Evolutionary conservation across 2,888 invertebrate genomes (phyloP).

Genomic region (Pammene aurita): DNA sequence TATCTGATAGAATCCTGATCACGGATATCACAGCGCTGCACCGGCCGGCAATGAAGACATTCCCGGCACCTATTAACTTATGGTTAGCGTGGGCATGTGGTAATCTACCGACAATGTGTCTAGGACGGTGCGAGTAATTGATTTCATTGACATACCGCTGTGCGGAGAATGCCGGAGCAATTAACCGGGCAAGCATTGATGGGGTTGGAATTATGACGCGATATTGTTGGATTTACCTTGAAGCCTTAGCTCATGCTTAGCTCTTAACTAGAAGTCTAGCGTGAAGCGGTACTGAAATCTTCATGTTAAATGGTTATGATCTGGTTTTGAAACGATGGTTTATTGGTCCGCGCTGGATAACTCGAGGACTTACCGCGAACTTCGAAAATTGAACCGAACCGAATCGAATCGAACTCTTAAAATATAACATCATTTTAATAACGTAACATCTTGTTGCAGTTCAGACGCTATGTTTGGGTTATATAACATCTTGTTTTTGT

Average conservation of each 20-base stretch:
- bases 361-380: no score
- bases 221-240: background rate
- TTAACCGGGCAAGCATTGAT: slow-evolving; percentile 71
- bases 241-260: background rate
- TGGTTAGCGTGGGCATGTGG: slow-evolving; percentile 21
- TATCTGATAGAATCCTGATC: background rate
- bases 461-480: no score
- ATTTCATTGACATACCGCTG: slow-evolving; percentile 75
- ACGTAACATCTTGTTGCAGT: no score
- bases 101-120: slow-evolving; percentile 44
- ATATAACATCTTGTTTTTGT: no score
- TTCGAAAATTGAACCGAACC: no score
- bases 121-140: slow-evolving; percentile 70
- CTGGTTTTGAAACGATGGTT: no score
- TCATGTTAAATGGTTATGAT: no score
- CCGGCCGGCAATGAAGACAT: slow-evolving; percentile 21
- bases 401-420: no score
- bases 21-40: background rate
- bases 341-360: no score
- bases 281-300: no score
- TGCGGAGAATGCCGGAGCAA: slow-evolving; percentile 72
- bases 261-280: no score
- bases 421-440: no score
- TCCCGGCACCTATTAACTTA: slow-evolving; percentile 21
- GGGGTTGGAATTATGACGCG: slow-evolving; percentile 61